Evolutionary conservation across 2,797 vertebrate genomes (phyloP), one percentile per base, ranked within the genome.

Genomic region (Anguilla marmorata): DNA sequence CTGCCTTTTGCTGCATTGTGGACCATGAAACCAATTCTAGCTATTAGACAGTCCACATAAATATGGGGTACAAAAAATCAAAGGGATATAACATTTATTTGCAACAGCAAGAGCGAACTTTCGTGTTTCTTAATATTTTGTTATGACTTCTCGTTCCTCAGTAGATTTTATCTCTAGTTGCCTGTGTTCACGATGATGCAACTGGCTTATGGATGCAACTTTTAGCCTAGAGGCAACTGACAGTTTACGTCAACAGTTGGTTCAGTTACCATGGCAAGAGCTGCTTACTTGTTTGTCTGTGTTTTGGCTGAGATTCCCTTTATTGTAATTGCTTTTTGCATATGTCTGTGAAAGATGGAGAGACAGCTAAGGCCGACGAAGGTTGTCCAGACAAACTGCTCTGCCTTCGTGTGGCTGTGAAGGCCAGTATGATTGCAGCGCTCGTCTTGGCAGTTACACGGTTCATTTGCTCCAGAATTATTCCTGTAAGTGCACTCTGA

Each of bases 401-500:
- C 24, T 21, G n/a, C 24, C 27, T n/a, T 30, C 50, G 2, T 84
- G n/a, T 52, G 2, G 2, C 3, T 84, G 3, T 56, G n/a, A 84
- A 14, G 50, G 52, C 50, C 27, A 30, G 41, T 84, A 30, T 30
- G 37, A 84, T 24, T 45, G 76, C 19, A 48, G 37, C 14, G 6
- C 41, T 48, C 45, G 58, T 48, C 50, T 52, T 80, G 54, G 86
- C 50, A 45, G 33, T 80, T 80, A 80, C 76, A 80, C 19, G 76
- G 30, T 19, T 85, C 30, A 37, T 76, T 66, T 88, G 33, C 33
- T 30, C 69, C 45, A 52, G 33, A 80, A 52, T 79, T 54, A 76
- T 88, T 86, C 56, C 21, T 45, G 52, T 27, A 86, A 88, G 85
- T 79, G 85, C 88, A 85, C 88, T 91, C 91, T 88, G 87, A 90